Evolutionary conservation across 2,797 vertebrate species (phyloP), one percentile per base, ranked within the genome.

Genomic region (Oreochromis grahami): DNA sequence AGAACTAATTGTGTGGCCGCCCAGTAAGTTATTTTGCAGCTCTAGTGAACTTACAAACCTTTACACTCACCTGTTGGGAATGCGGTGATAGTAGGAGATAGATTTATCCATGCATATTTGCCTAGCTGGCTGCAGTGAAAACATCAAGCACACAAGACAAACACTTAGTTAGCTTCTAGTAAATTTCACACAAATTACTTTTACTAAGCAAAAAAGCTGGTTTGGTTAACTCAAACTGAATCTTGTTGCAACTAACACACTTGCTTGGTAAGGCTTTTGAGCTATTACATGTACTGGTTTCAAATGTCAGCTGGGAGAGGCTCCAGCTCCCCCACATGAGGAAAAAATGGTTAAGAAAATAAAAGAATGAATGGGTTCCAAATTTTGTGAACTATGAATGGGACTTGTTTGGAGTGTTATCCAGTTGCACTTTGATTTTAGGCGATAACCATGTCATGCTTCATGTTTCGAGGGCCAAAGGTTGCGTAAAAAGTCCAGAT

Each of bases 51-150:
- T 70, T 70, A 43, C 21, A 10, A n/a, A 17, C 77, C 53, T 51
- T 7, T 76, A 13, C 21, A 74, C 90, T 88, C 88, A 97, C 97
- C 96, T 96, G 91, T 85, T 96, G 14, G 97, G 96, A 88, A 97
- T 94, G 74, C 52, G 70, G 4, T 90, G 80, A 29, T 77, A 90
- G 87, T 97, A 96, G 65, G 80, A 85, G 55, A 97, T 96, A 2
- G 87, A 48, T 41, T 83, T 58, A 76, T 95, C 92, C 95, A 96
- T 95, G 88, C 97, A 97, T 48, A 94, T 84, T 56, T 81, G 80
- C 63, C 51, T 90, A 38, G 94, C 86, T 21, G 92, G 91, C 96
- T 97, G 85, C 45, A 65, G 45, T 5, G 34, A 74, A 50, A 82
- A 82, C 70, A 50, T 13, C 10, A 34, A 74, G 26, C 10, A 50